Evolutionary conservation across 2,797 vertebrate species (phyloP).

Genomic region (Melanotaenia nigrans): DNA sequence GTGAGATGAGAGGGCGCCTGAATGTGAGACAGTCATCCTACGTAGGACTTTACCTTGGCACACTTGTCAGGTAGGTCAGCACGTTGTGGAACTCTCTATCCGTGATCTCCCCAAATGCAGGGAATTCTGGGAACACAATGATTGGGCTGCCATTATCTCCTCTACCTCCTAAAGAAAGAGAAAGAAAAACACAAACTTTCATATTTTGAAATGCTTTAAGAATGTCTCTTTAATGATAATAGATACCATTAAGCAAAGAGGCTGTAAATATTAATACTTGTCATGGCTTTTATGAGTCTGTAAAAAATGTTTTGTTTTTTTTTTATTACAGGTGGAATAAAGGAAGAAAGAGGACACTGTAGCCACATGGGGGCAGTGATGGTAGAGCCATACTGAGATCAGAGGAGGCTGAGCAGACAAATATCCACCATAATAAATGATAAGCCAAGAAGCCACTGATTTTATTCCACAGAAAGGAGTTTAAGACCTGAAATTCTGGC

Average conservation of each 20-base stretch:
- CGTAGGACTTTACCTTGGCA: constrained; percentile 87
- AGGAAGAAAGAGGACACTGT: background rate
- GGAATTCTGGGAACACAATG: constrained; percentile 97
- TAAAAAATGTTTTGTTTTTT: background rate
- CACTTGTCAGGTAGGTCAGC: constrained; percentile 94
- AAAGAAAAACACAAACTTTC: background rate
- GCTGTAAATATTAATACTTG: background rate
- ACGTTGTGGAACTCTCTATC: constrained; percentile 96
- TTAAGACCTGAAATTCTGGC: background rate
- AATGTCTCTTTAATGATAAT: background rate
- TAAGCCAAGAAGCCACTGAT: background rate
- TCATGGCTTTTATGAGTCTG: background rate
- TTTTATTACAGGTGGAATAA: background rate
- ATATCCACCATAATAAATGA: background rate
- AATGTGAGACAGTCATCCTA: background rate
- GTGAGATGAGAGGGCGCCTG: background rate
- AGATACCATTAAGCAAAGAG: background rate
- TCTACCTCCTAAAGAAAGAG: constrained; percentile 86
- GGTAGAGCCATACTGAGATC: background rate
- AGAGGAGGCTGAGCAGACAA: background rate
- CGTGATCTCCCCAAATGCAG: constrained; percentile 91
- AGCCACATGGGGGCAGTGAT: constrained; percentile 9
- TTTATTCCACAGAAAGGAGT: background rate
- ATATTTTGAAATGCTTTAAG: background rate
- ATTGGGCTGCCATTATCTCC: constrained; percentile 93